Evolutionary conservation across 2,888 invertebrate genomes (phyloP).

Genomic region (Syritta pipiens): DNA sequence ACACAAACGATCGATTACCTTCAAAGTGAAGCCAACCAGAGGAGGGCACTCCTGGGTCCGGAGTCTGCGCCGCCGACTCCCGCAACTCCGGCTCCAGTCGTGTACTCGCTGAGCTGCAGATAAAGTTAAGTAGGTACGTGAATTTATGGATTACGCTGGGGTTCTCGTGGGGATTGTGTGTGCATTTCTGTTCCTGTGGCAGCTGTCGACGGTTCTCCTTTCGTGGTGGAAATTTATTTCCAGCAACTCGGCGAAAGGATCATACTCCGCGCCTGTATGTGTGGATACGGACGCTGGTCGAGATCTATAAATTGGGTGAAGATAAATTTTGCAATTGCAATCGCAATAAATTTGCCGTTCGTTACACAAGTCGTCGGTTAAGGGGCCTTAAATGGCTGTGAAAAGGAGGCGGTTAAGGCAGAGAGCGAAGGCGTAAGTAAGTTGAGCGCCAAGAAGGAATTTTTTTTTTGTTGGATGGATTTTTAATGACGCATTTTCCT

Average conservation of each 20-base stretch:
- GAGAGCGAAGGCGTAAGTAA: too few species aligned
- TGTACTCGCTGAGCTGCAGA: constrained; percentile 49
- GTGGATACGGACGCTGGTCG: neutral
- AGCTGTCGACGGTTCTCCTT: constrained; percentile 67
- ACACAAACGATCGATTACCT: constrained; percentile 69
- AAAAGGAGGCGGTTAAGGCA: neutral
- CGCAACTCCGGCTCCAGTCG: neutral
- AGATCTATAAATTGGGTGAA: constrained; percentile 26
- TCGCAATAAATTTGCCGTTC: constrained; percentile 20
- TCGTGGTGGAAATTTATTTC: constrained; percentile 58
- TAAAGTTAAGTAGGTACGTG: constrained; percentile 64
- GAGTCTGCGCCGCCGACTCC: neutral
- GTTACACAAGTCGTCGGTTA: neutral
- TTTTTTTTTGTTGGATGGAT: too few species aligned
- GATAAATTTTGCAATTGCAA: constrained; percentile 23
- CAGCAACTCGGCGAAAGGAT: constrained; percentile 46
- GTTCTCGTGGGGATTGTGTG: constrained; percentile 46
- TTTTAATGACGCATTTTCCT: too few species aligned
- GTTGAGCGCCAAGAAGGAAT: too few species aligned
- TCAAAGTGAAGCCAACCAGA: constrained; percentile 32
- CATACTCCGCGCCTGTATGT: neutral
- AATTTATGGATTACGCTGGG: constrained; percentile 66
- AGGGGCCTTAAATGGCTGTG: neutral
- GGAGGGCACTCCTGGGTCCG: neutral
- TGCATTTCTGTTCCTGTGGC: constrained; percentile 55